Conservation (phyloP, 30 jellyfish, hydroid and myxozoan species). For the Mastigias papua region DNA sequence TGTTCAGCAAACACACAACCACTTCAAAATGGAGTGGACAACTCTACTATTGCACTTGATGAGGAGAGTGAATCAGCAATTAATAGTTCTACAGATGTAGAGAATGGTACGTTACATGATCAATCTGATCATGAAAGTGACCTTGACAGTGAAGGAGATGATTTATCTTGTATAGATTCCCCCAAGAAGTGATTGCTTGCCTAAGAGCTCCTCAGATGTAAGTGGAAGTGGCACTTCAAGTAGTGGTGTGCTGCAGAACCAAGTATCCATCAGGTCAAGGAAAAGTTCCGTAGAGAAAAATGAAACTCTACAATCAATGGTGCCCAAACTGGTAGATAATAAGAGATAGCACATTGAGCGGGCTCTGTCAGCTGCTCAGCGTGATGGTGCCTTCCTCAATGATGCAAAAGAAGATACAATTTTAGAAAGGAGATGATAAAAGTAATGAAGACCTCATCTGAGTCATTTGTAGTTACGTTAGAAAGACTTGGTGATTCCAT, state of each 20-base stretch:
- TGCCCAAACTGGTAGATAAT: conserved; percentile 64
- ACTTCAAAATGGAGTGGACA: conserved; percentile 49
- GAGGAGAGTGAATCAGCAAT: conserved; percentile 8
- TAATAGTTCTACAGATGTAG: conserved; percentile 20
- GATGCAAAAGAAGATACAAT: conserved; percentile 34
- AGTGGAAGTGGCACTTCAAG: conserved; percentile 20
- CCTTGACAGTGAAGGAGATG: conserved; percentile 2
- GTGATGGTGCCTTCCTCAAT: conserved; percentile 39
- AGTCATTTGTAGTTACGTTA: conserved; percentile 12
- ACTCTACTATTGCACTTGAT: conserved; percentile 10
- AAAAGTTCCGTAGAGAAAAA: conserved; percentile 3
- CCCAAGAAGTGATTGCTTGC: conserved; percentile 11
- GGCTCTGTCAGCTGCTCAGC: conserved; percentile 58
- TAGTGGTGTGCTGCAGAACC: conserved; percentile 4
- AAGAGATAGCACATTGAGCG: conserved; percentile 57
- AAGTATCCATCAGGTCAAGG: conserved; percentile 24
- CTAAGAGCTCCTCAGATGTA: conserved; percentile 20
- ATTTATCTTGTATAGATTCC: background rate
- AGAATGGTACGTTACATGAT: background rate
- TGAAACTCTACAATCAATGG: conserved; percentile 27
- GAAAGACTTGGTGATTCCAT: conserved; percentile 19
- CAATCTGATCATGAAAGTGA: conserved; percentile 23
- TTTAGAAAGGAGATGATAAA: conserved; percentile 13
- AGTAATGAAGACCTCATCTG: conserved; percentile 10
- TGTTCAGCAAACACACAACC: conserved; percentile 62